Base-by-base conservation (phyloP, 2,888 invertebrate species). In the Ormia ochracea region DNA sequence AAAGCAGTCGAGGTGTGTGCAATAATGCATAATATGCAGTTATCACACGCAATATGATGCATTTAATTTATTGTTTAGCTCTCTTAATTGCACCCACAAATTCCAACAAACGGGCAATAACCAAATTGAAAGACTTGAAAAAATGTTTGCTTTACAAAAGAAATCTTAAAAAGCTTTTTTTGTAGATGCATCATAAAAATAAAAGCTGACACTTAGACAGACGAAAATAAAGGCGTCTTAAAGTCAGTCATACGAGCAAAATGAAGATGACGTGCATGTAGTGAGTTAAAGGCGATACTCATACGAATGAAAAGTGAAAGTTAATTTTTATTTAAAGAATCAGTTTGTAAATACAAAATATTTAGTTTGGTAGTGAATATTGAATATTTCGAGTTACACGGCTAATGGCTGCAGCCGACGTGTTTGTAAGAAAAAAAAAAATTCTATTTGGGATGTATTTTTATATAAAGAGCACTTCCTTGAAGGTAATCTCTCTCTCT, bases 231-330 rank as follows among this genome's bases (percentile, higher is more conserved):
- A n/a, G n/a, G n/a, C n/a, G n/a, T n/a, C 26, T 33, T 21, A 23
- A 14, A 45, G 33, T 12, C 41, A 52, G 23, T 36, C 17, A 28
- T 1, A n/a, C 2, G 12, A 69, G 17, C n/a, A 69, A 36, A 38
- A 31, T 41, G 45, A 26, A 33, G 33, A 45, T 36, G 59, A 41
- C 38, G 52, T 43, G 59, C 50, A 48, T 38, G n/a, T 28, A 21
- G 9, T 38, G 5, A 14, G 17, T 9, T 3, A 36, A 38, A 7
- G 26, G n/a, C 31, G 21, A 48, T 14, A 52, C 9, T 54, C 19
- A 21, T 54, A 52, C 19, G n/a, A 52, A 61, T 38, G 5, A 12
- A 54, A 36, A 54, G 72, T 54, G 72, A 73, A 73, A 73, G 72
- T 63, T 43, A 48, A 26, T 19, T 69, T 0, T 45, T 26, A 9